Conservation (phyloP, 2,888 invertebrate genomes). For the Cristatella mucedo region DNA sequence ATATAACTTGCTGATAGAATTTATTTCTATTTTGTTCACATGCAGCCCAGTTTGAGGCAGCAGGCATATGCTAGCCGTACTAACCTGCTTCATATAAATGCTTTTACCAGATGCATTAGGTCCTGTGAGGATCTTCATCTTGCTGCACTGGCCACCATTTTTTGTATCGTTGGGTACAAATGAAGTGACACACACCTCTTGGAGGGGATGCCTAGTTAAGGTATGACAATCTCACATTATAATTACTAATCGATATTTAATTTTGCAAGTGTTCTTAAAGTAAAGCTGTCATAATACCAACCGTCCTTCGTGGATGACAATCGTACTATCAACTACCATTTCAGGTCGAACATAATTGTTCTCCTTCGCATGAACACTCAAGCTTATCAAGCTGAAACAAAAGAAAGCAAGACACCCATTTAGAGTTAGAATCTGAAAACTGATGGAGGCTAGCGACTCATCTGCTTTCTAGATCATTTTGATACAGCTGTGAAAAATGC, state of each 20-base stretch:
- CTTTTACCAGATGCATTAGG: conserved; percentile 85
- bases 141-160: conserved; percentile 43
- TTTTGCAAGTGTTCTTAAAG: too few relatives aligned
- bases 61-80: background rate
- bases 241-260: too few relatives aligned
- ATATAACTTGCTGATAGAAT: too few relatives aligned
- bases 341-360: conserved; percentile 50
- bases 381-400: conserved; percentile 47
- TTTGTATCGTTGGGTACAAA: conserved; percentile 59
- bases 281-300: too few relatives aligned
- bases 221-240: too few relatives aligned
- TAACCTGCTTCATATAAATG: conserved; percentile 66
- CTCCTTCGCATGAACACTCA: conserved; percentile 51
- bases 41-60: too few relatives aligned
- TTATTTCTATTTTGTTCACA: too few relatives aligned
- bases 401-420: too few relatives aligned
- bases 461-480: too few relatives aligned
- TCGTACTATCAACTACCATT: conserved; percentile 44
- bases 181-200: conserved; percentile 49
- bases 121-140: conserved; percentile 64
- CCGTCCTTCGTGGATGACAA: conserved; percentile 50
- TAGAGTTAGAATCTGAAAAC: too few relatives aligned
- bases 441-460: background rate
- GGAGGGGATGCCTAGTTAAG: conserved; percentile 52
- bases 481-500: too few relatives aligned